Conservation (phyloP, 2,113 vertebrate species). For the Tamias sibiricus region DNA sequence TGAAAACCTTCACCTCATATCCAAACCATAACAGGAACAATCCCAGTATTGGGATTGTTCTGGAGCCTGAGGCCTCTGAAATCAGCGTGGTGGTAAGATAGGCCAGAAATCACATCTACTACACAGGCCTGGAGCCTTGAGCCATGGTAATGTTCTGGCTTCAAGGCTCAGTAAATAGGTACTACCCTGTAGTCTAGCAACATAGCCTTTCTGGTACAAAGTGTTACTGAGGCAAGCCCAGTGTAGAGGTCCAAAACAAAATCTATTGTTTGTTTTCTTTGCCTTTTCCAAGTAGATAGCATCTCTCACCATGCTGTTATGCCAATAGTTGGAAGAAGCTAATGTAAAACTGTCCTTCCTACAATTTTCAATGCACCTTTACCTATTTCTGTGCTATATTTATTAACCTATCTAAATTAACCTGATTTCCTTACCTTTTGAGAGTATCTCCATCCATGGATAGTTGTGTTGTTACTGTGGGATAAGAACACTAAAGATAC, state of each 20-base stretch:
- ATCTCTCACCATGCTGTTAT: neutral
- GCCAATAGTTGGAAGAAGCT: fast-evolving
- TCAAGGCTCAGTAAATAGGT: neutral
- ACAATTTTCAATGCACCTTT: too few relatives aligned
- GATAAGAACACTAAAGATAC: neutral
- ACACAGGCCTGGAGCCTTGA: neutral
- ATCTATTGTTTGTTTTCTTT: neutral
- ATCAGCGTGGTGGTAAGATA: too few relatives aligned
- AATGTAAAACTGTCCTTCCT: neutral
- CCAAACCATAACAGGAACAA: neutral
- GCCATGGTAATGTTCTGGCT: neutral
- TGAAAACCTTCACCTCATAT: too few relatives aligned
- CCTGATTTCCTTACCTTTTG: neutral
- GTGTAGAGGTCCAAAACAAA: neutral
- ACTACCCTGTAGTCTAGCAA: fast-evolving
- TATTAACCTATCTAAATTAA: too few relatives aligned
- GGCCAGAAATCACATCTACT: too few relatives aligned
- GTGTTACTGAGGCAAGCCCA: too few relatives aligned
- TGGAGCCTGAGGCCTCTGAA: neutral
- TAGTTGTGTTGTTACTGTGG: neutral
- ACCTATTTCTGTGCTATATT: fast-evolving
- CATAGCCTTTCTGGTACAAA: fast-evolving
- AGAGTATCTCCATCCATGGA: neutral
- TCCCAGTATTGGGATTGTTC: neutral
- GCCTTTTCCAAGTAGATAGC: fast-evolving